Conservation (phyloP, 92 coral and sea anemone genomes). For the Porites divaricata region DNA sequence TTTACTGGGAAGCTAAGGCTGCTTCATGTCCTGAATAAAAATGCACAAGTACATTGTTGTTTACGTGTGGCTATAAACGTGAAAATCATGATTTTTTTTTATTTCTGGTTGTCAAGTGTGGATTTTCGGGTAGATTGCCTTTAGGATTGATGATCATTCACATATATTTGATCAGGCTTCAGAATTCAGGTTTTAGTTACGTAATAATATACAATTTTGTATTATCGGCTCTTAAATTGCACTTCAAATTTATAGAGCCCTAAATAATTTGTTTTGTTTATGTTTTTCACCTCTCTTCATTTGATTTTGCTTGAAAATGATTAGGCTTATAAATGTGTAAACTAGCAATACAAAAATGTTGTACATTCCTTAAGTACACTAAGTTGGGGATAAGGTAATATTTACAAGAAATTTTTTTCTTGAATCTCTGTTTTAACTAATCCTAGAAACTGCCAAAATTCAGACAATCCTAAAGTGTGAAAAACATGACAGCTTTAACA, state of each 20-base stretch:
- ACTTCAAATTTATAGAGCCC: not conserved
- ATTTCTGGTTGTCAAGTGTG: conserved; percentile 12
- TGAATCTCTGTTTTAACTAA: not conserved
- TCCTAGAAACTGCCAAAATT: not conserved
- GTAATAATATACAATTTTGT: not conserved
- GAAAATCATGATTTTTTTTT: not conserved
- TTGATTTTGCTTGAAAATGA: no score
- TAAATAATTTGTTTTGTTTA: no score
- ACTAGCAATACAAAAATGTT: not conserved
- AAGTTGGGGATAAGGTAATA: not conserved
- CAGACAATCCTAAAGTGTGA: not conserved
- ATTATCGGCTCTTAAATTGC: not conserved
- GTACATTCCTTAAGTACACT: not conserved
- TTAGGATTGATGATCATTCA: conserved; percentile 24
- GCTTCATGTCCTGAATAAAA: not conserved
- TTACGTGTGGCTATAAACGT: not conserved
- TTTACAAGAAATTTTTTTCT: not conserved
- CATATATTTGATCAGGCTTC: conserved; percentile 13
- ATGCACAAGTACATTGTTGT: not conserved
- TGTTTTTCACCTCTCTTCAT: no score
- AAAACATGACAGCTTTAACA: not conserved
- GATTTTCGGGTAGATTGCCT: not conserved
- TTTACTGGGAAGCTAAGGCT: not conserved
- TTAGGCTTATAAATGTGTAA: no score
- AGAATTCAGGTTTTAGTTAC: not conserved